A percentile compares a stretch with the other conserved stretches of the same genome.
Conservation (phyloP, 1,140 invertebrate genomes). For the Ceratitis capitata region DNA sequence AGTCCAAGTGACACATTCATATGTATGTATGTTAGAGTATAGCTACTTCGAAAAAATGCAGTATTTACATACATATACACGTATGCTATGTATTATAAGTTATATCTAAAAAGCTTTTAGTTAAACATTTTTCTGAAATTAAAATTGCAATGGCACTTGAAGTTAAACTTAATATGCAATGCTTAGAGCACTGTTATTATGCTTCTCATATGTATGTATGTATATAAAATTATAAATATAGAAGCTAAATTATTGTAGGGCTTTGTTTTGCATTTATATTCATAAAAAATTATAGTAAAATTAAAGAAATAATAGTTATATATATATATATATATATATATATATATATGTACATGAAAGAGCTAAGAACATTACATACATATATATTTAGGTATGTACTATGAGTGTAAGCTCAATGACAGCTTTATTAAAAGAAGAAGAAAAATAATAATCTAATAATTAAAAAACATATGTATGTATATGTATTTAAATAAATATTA, state of each 20-base stretch:
- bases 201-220: neutral
- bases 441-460: neutral
- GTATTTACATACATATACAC: no score
- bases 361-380: neutral
- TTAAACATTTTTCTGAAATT: neutral
- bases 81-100: neutral
- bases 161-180: neutral
- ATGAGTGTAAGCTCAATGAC: neutral
- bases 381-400: neutral
- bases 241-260: conserved; percentile 23
- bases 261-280: conserved; percentile 23
- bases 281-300: conserved; percentile 22
- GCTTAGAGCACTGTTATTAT: neutral
- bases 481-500: neutral
- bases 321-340: neutral
- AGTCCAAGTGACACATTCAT: neutral
- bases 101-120: neutral
- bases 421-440: neutral
- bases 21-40: neutral
- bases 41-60: neutral
- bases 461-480: neutral
- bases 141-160: conserved; percentile 14
- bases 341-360: no score
- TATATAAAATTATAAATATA: neutral
- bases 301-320: neutral